phyloP scores from a whole-genome alignment of 2,113 vertebrate species.

The Strix aluco region DNA sequence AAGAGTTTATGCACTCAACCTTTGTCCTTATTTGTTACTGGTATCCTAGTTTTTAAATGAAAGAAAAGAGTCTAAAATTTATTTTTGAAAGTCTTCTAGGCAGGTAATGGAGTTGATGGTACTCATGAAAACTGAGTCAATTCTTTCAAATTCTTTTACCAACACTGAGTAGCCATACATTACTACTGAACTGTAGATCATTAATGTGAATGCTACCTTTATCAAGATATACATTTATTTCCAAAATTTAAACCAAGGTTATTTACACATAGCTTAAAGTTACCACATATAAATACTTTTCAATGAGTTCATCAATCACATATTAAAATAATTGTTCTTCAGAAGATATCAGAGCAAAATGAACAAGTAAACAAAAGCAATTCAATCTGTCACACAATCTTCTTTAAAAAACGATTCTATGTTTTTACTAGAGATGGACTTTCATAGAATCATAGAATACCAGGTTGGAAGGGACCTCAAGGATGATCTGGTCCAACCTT shows the following conservation, averaged over 20 bases:
- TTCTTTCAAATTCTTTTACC: not conserved
- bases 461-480: too few species aligned
- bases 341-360: not conserved
- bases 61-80: not conserved
- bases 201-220: not conserved
- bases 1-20: not conserved
- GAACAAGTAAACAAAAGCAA: not conserved
- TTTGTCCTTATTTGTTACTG: not conserved
- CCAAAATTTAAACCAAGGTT: not conserved
- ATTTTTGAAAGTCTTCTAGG: not conserved
- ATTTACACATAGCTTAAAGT: not conserved
- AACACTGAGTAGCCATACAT: not conserved
- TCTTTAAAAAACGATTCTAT: not conserved
- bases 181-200: not conserved
- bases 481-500: too few species aligned
- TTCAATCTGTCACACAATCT: not conserved
- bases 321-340: not conserved
- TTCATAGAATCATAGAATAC: not conserved
- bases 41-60: not conserved
- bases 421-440: not conserved
- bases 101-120: not conserved
- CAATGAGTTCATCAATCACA: not conserved
- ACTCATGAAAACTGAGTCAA: not conserved
- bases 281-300: not conserved
- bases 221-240: not conserved